Conservation (phyloP, 2,888 invertebrate species). For the Protula sp. region DNA sequence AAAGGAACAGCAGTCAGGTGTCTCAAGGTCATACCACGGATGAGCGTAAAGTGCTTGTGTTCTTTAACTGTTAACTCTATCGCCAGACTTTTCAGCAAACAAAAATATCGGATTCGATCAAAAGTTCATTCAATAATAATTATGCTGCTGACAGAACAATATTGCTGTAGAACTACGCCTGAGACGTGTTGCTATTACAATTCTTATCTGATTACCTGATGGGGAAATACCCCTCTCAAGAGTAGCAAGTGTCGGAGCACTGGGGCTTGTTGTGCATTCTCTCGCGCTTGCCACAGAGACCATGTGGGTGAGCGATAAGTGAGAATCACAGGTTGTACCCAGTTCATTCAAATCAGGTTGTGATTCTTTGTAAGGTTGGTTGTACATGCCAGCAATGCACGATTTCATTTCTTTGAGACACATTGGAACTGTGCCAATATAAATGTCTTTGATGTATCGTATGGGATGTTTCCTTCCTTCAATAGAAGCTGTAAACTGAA, state of each 20-base stretch:
- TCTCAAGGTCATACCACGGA: no score
- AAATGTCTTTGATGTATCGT: conserved; percentile 21
- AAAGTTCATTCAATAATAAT: no score
- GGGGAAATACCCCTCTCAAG: no score
- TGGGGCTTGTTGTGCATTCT: conserved; percentile 9
- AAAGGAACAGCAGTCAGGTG: no score
- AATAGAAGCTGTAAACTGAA: conserved; percentile 22
- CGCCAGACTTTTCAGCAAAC: no score
- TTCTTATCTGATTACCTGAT: no score
- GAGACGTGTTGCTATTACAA: no score
- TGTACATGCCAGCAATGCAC: conserved; percentile 25
- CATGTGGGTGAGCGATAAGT: conserved; percentile 17
- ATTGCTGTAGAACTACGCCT: no score
- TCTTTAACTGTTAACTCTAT: no score
- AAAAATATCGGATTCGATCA: no score
- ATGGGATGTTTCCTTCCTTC: conserved; percentile 20
- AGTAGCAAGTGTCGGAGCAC: conserved; percentile 18
- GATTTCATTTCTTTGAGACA: conserved; percentile 21
- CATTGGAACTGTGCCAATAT: conserved; percentile 27
- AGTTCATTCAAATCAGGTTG: conserved; percentile 7
- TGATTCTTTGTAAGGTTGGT: conserved; percentile 20
- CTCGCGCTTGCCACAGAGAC: conserved; percentile 13
- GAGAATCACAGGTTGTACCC: not conserved
- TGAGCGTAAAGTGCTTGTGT: no score
- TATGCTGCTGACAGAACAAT: no score